Conservation (phyloP, 2,113 vertebrate species). For the Marmota flaviventris region DNA sequence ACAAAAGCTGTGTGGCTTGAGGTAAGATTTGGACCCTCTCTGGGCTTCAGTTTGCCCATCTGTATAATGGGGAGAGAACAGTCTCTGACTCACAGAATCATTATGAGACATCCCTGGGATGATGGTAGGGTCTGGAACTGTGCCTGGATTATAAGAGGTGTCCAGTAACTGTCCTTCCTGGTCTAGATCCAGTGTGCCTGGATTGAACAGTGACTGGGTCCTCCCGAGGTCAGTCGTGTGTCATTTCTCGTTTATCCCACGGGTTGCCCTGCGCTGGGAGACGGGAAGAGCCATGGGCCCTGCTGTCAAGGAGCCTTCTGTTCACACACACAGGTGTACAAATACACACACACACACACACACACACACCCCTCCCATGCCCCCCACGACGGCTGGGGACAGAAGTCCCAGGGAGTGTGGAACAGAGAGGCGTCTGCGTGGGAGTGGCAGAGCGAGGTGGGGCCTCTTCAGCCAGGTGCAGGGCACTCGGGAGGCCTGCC, state of each 20-base stretch:
- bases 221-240: not conserved
- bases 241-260: not conserved
- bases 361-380: not conserved
- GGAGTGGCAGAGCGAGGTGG: not conserved
- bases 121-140: not conserved
- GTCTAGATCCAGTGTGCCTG: not conserved
- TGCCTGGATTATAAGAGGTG: not conserved
- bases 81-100: not conserved
- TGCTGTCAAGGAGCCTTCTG: not conserved
- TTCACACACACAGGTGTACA: not conserved
- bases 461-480: not conserved
- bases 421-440: not conserved
- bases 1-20: not conserved
- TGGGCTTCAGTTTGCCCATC: constrained; percentile 26
- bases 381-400: not conserved
- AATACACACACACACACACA: not conserved
- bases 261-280: not conserved
- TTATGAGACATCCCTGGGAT: not conserved
- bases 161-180: not conserved
- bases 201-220: not conserved
- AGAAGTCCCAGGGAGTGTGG: not conserved
- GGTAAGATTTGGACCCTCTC: not conserved
- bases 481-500: not conserved
- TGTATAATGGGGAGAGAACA: not conserved
- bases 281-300: not conserved